Evolutionary conservation across 2,888 invertebrate species (phyloP).

Genomic region (Lithosia quadra): DNA sequence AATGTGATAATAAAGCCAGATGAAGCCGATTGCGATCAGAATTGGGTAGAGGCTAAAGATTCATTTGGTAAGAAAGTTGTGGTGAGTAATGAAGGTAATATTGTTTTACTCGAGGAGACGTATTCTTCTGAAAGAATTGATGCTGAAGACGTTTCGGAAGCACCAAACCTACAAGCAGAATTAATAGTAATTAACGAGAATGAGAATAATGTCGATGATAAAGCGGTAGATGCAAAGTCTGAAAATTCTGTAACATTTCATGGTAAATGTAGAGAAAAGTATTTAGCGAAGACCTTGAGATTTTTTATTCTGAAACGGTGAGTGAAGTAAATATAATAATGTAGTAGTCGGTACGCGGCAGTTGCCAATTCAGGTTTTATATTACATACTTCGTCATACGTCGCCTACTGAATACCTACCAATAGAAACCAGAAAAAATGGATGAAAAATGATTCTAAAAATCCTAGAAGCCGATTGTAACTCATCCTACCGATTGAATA

Average conservation of each 20-base stretch:
- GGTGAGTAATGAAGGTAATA: slow-evolving; percentile 74
- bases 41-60: slow-evolving; percentile 77
- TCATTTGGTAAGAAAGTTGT: slow-evolving; percentile 70
- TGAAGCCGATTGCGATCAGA: slow-evolving; percentile 56
- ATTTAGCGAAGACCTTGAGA: slow-evolving; percentile 65
- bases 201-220: slow-evolving; percentile 39
- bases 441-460: too few species aligned
- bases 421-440: too few species aligned
- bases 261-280: slow-evolving; percentile 70
- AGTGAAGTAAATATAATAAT: slow-evolving; percentile 25
- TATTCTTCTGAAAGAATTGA: slow-evolving; percentile 50
- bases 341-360: background rate
- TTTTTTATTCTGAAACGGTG: slow-evolving; percentile 77
- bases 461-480: too few species aligned
- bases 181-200: slow-evolving; percentile 28
- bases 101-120: slow-evolving; percentile 59
- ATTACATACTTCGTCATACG: background rate
- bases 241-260: slow-evolving; percentile 61
- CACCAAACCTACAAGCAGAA: slow-evolving; percentile 35
- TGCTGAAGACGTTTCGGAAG: slow-evolving; percentile 40
- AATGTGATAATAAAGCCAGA: slow-evolving; percentile 65
- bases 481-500: too few species aligned
- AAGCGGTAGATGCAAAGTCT: slow-evolving; percentile 52
- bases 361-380: background rate
- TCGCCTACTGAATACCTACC: too few species aligned